Base-by-base conservation (phyloP, 1,140 invertebrate species). In the Pogonus chalceus region DNA sequence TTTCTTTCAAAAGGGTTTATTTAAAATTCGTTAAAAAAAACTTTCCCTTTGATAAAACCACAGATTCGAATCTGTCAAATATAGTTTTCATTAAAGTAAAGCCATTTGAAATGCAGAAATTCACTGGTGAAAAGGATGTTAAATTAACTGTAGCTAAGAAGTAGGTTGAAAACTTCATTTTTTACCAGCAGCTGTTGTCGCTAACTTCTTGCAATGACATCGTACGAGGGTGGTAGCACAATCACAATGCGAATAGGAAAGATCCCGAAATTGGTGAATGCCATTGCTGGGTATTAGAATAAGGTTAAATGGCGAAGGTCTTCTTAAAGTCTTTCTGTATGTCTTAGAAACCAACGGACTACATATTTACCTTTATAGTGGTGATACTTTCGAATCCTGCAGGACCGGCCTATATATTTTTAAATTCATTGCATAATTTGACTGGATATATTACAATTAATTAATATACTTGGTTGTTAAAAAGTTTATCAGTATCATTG, bases 151-250 rank as follows among this genome's bases (percentile, higher is more conserved):
- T 66, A 65, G 61, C 63, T 68, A 68, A 68, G 62, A 55, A 60
- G 62, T 63, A 66, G 64, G 66, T 68, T 68, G 64, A 68, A 66
- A 64, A 66, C 65, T 68, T 68, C 62, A 68, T 68, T 68, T 67
- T 68, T 65, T 65, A 65, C 50, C 52, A 51, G 60, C 66, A 66
- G 64, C 66, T 67, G 66, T 20, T 49, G 47, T 63, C 62, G 61
- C 55, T 49, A 56, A 64, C 55, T 57, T 56, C 20, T 39, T 56
- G 59, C 61, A 64, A 65, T 63, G 66, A 68, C 66, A 65, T 58
- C 64, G 59, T 58, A 65, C 57, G 66, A 62, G 66, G 66, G 66
- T 68, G 66, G 66, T 63, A 65, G 66, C 65, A 67, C 66, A 68
- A 67, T 65, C 66, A 68, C 66, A 68, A 68, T 67, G 52, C 51